Evolutionary conservation across 2,797 vertebrate genomes (phyloP), one percentile per base, ranked within the genome.

Genomic region (Hirundo rustica): DNA sequence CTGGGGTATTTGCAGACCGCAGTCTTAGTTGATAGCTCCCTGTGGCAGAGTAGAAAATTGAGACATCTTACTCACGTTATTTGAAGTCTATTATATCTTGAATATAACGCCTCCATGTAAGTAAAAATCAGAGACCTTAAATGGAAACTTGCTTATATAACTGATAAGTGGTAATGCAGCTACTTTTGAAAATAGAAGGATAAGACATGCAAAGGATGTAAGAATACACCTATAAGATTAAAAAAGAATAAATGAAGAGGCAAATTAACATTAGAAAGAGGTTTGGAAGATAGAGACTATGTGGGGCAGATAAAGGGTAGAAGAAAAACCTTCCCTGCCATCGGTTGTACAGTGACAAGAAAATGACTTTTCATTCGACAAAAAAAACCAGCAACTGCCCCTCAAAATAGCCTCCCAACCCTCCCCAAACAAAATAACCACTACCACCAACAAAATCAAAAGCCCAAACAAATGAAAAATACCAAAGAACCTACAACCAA

Each of bases 301-400:
- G 8, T 6, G 23, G 77, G 44, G 32, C 45, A 54, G 54, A 45
- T 77, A 64, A 58, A 70, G 51, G 55, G 29, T 25, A 89, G 42
- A 64, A 54, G 8, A 25, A 86, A 67, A 51, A 44, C 9, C 7
- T 44, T 60, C 21, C 2, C 10, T 57, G 29, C 11, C 3, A 27
- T 32, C 25, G 55, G 2, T 21, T 58, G 27, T 58, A 20, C 12
- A 50, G 34, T 57, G 53, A 91, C 29, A 71, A 85, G n/a, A 29
- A 91, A 76, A 58, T 17, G 2, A 48, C 8, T 8, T 7, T 73
- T 38, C 21, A 40, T 67, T 17, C 67, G 40, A 50, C 23, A 45
- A 61, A 58, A 61, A 65, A 70, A 45, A 1, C 0, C 10, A 42
- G 7, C 16, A 70, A 17, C 36, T 0, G 0, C 14, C 16, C 26